These are phyloP conservation scores for Belonocnema kinseyi DNA, from an alignment of 1,140 invertebrate genomes.

Conservation along the genomic window DNA sequence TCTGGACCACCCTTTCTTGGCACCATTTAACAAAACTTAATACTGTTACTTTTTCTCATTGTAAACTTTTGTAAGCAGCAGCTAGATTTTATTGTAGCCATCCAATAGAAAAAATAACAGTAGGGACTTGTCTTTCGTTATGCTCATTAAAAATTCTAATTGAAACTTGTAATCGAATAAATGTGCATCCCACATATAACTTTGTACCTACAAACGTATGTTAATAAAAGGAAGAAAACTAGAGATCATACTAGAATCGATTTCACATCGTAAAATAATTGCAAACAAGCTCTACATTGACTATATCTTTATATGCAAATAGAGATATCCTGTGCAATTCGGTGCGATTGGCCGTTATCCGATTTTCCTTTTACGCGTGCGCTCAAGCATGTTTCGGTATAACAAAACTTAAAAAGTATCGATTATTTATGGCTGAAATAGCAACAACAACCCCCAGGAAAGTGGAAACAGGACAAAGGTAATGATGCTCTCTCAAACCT, in stretches of 20 bases:
- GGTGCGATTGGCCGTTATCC: background rate
- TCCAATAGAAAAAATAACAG: too few relatives aligned
- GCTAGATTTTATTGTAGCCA: too few relatives aligned
- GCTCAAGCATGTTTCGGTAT: background rate
- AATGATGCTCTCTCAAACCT: background rate
- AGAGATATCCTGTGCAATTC: background rate
- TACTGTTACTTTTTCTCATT: too few relatives aligned
- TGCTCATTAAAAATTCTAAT: background rate
- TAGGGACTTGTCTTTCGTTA: background rate
- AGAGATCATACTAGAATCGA: slow-evolving; percentile 2
- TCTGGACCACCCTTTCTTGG: too few relatives aligned
- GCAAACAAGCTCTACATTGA: slow-evolving; percentile 5
- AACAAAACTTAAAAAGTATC: slow-evolving; percentile 10
- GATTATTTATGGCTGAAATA: background rate
- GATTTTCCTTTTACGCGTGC: slow-evolving; percentile 6
- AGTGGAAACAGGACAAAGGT: slow-evolving; percentile 3
- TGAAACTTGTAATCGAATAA: background rate
- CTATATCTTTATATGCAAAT: background rate
- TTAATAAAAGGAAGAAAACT: slow-evolving; percentile 11
- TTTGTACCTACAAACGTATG: background rate
- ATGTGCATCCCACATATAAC: background rate
- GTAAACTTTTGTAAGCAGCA: too few relatives aligned
- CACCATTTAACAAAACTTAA: too few relatives aligned
- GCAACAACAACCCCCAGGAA: background rate
- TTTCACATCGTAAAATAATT: slow-evolving; percentile 18